phyloP scores from a whole-genome alignment of 64 coral and sea anemone species.

The Acropora tenuis region DNA sequence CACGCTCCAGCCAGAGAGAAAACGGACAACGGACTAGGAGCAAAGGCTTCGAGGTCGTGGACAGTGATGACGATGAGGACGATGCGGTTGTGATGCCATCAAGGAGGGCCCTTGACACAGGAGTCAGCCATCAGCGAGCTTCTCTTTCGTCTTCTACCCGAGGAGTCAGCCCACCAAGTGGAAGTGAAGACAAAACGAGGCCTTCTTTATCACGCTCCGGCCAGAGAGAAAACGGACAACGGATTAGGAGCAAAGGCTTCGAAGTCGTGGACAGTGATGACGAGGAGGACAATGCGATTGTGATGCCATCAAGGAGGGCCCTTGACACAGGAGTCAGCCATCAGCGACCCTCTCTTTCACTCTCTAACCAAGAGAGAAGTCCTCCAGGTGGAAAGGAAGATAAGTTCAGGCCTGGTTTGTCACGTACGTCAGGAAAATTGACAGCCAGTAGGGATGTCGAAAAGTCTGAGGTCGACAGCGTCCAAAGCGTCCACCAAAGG shows the following conservation, averaged over 20 bases:
- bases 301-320: background rate
- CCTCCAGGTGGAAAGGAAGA: background rate
- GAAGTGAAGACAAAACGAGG: background rate
- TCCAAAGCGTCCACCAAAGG: background rate
- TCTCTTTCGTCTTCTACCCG: background rate
- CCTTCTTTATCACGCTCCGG: background rate
- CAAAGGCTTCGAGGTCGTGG: conserved; percentile 13
- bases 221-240: background rate
- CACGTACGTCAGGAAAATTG: background rate
- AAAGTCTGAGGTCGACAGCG: background rate
- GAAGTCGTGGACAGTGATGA: no score
- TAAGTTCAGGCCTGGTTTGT: background rate
- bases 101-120: conserved; percentile 27
- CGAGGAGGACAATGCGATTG: no score
- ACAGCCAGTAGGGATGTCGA: background rate
- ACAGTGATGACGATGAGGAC: conserved; percentile 35
- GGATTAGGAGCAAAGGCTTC: no score
- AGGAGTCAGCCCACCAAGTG: background rate
- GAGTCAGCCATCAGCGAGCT: conserved; percentile 9
- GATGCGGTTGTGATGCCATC: conserved; percentile 4
- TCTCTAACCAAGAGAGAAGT: background rate
- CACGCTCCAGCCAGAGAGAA: background rate
- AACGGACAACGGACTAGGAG: no score
- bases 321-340: background rate
- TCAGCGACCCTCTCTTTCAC: background rate